phyloP scores from a whole-genome alignment of 1,140 invertebrate genomes.

The Potamilus streckersoni region DNA sequence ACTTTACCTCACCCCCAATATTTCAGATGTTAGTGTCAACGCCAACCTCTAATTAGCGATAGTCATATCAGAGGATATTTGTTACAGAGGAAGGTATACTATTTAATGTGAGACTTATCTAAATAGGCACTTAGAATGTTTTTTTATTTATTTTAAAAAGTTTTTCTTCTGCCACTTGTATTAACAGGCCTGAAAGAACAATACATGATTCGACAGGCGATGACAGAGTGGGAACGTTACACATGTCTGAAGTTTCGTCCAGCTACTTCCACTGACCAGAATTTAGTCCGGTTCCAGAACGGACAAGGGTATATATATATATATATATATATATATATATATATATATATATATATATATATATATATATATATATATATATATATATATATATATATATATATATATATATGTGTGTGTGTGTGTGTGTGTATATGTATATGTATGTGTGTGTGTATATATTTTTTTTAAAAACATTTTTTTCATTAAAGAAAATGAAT shows the following conservation, averaged over 20 bases:
- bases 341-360: conserved; percentile 29
- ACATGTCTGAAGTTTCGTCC: conserved; percentile 58
- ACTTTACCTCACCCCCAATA: no score
- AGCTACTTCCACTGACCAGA: conserved; percentile 37
- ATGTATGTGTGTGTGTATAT: neutral
- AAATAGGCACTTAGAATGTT: no score
- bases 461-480: no score
- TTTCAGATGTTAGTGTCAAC: no score
- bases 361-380: conserved; percentile 26
- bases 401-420: neutral
- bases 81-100: no score
- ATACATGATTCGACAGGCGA: conserved; percentile 53
- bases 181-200: conserved; percentile 51
- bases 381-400: conserved; percentile 26
- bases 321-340: neutral
- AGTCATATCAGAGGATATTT: no score
- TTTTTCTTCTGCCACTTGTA: no score
- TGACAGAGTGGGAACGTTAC: conserved; percentile 62
- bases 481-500: no score
- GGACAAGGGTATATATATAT: conserved; percentile 52
- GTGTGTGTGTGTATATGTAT: no score
- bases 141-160: no score
- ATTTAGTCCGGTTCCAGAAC: conserved; percentile 57
- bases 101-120: no score
- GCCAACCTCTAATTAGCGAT: no score